phyloP scores from a whole-genome alignment of 2,797 vertebrate genomes.

The Crocodylus rhombifer region DNA sequence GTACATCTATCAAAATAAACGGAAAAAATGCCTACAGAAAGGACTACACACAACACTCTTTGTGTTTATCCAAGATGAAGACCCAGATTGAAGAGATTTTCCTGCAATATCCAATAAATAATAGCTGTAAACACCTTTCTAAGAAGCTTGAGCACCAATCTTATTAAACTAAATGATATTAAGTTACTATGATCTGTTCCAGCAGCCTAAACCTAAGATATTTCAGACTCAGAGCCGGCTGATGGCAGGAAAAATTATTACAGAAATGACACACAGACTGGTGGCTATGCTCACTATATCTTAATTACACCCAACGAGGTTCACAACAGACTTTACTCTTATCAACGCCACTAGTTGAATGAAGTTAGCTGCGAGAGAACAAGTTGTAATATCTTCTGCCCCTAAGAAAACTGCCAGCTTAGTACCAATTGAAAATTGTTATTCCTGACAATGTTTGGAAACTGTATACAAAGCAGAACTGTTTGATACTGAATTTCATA shows the following conservation, averaged over 20 bases:
- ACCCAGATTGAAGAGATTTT: not conserved
- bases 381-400: not conserved
- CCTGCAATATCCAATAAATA: not conserved
- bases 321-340: not conserved
- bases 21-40: not conserved
- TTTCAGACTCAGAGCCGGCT: not conserved
- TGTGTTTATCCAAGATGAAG: not conserved
- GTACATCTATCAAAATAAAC: not conserved
- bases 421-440: accelerated
- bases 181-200: not conserved
- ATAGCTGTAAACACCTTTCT: not conserved
- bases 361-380: not conserved
- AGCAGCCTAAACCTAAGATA: not conserved
- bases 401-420: not conserved
- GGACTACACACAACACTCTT: not conserved
- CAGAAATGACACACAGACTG: not conserved
- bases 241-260: not conserved
- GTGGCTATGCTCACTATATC: not conserved
- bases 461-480: not conserved
- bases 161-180: not conserved
- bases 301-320: not conserved
- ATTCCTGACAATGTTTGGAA: accelerated
- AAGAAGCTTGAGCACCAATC: not conserved
- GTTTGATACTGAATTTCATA: not conserved
- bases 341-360: not conserved